A percentile compares a stretch with the other conserved stretches of the same genome.
Conservation (phyloP, 2,797 vertebrate species). For the Premnoplex brunnescens region DNA sequence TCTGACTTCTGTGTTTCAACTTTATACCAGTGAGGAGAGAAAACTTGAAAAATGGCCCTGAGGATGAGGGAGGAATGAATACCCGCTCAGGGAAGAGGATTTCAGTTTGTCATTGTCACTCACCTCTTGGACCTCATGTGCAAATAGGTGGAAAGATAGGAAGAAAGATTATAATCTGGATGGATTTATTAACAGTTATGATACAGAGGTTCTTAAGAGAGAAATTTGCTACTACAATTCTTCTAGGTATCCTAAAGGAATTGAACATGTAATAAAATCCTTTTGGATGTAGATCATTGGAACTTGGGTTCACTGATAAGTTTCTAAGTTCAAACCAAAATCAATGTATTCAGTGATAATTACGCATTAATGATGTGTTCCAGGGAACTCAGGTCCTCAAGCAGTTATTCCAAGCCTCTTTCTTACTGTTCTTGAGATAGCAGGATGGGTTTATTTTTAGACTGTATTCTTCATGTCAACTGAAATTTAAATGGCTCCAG, state of each 20-base stretch:
- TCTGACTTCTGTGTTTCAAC: background rate
- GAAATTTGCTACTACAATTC: background rate
- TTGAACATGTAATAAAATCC: background rate
- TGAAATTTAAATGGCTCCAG: background rate
- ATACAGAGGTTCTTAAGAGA: background rate
- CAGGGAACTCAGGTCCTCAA: background rate
- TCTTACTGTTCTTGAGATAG: background rate
- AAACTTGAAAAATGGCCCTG: background rate
- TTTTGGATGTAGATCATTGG: background rate
- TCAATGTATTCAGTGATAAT: slow-evolving; percentile 9
- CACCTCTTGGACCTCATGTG: background rate
- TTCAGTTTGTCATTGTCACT: background rate
- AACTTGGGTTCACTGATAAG: background rate
- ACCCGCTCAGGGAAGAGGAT: background rate
- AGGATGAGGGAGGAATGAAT: background rate
- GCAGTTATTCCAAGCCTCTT: background rate
- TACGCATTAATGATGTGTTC: background rate
- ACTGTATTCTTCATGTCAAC: background rate
- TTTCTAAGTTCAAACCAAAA: slow-evolving; percentile 26
- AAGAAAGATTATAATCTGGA: background rate
- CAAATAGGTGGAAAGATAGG: background rate
- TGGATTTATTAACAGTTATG: background rate
- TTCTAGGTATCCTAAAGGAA: background rate
- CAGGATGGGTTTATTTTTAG: background rate
- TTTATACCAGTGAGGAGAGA: background rate